Base-by-base conservation (phyloP, 2,113 vertebrate species). In the Podarcis cretensis region DNA sequence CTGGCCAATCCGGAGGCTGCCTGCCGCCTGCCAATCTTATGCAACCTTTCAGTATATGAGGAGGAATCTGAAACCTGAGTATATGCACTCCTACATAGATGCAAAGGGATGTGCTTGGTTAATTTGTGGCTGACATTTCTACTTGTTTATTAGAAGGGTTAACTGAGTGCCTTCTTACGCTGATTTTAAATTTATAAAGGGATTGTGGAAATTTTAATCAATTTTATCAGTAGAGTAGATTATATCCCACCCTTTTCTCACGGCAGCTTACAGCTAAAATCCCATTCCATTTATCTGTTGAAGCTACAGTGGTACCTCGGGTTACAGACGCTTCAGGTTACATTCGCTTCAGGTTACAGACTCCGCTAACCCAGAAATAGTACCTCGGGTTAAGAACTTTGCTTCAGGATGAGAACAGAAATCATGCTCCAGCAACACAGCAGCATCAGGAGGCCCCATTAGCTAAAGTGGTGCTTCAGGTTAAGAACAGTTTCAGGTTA, bases 351-450 rank as follows among this genome's bases (percentile, higher is more conserved):
- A 43, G 43, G 43, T 43, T 43, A 43, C 43, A 43, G 43, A 43
- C 43, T 43, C 6, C 7, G 43, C 43, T 43, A 43, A 43, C 43
- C 43, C 43, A 43, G 43, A 43, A 6, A 43, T 43, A 43, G 43
- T 43, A 43, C 6, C 43, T 43, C 43, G 6, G 43, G 43, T 43
- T 43, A 43, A 43, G 43, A 43, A 43, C 43, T 43, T 43, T 43
- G 6, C 43, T 43, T 43, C 43, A 43, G 43, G 43, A 43, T 43
- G 43, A 43, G 43, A 43, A 43, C 43, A 43, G 43, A 43, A 8
- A 43, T 43, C 6, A 6, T 43, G 43, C 43, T 43, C 43, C 43
- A 0, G 43, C 6, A 0, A 0, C 6, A 1, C 6, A 7, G 43
- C 43, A 6, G 43, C 43, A 43, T 6, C 6, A 43, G 43, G 43